phyloP scores from a whole-genome alignment of 2,113 vertebrate genomes.

The Rutilus rutilus region DNA sequence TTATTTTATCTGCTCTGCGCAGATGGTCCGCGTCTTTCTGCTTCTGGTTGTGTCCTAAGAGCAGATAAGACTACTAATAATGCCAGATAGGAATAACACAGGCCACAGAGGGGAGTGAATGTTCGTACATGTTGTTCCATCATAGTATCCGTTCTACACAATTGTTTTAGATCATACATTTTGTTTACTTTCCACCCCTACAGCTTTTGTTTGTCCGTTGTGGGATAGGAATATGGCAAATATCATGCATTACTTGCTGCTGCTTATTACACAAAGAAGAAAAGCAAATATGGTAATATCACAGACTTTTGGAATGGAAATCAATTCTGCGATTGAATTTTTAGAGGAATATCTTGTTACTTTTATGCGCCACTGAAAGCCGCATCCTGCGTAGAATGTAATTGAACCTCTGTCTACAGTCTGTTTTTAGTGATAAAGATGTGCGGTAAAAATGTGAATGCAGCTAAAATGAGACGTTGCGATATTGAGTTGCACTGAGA shows the following conservation, averaged over 20 bases:
- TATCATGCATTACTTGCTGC: conserved; percentile 39
- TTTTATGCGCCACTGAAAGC: not conserved
- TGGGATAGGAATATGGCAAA: conserved; percentile 51
- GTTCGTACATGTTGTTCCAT: not conserved
- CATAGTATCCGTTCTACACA: conserved; percentile 29
- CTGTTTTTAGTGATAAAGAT: conserved; percentile 19
- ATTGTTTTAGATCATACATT: conserved; percentile 51
- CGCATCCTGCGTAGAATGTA: not conserved
- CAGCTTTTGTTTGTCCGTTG: conserved; percentile 45
- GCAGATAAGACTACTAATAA: conserved; percentile 75
- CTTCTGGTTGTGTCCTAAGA: conserved; percentile 59
- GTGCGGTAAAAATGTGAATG: not conserved
- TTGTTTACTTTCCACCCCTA: conserved; percentile 43
- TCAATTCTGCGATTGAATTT: not conserved
- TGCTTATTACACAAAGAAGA: conserved; percentile 42
- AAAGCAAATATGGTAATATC: conserved; percentile 28
- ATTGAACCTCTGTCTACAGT: conserved; percentile 22
- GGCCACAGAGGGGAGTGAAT: conserved; percentile 14
- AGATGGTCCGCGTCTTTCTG: conserved; percentile 67
- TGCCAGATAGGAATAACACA: conserved; percentile 67
- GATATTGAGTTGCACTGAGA: conserved; percentile 10
- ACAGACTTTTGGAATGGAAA: conserved; percentile 40
- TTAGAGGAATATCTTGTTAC: conserved; percentile 24
- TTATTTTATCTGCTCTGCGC: conserved; percentile 74
- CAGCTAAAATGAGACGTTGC: not conserved